Evolutionary conservation across 2,113 vertebrate species (phyloP), one percentile per base, ranked within the genome.

Genomic region (Calidris pygmaea): DNA sequence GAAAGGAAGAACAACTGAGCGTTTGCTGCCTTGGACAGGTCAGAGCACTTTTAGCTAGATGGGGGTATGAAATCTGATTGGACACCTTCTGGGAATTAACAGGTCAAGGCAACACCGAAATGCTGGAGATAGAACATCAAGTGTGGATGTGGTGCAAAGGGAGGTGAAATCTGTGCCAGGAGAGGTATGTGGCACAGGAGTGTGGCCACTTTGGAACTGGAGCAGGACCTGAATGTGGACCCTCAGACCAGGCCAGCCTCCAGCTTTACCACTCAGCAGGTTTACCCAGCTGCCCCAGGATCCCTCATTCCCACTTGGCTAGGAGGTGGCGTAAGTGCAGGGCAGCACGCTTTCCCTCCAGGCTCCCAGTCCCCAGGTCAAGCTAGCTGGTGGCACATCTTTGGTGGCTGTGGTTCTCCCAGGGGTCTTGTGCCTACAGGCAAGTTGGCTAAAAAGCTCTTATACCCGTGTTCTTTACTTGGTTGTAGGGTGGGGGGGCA

Each of bases 351-450:
- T 52, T 65, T 48, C 24, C 67, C 39, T 75, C 1, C 0, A 41
- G 59, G 15, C 35, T 60, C 58, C 52, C 53, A 20, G 60, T 55
- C 30, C 62, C 39, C 29, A 16, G 47, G 48, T 76, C n/a, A 12
- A 22, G 29, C 34, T 67, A n/a, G 30, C 37, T 60, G 34, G 16
- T 12, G 20, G 20, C 35, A 27, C 0, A 0, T 13, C 45, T 79
- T 37, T 26, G 5, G 22, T 60, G 89, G 34, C 26, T 10, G 0
- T 53, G 72, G 50, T 45, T 7, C 30, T 89, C 24, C 59, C 68
- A 76, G 23, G 39, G 22, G 10, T 75, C 50, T 88, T 80, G 68
- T 87, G 32, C 34, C 59, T 78, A 13, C 30, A 35, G 55, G 12
- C 23, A 77, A n/a, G 24, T 17, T 77, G 48, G 12, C 9, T 32